Percentiles rank a stretch among this genome's conserved stretches.
Conservation (phyloP, 37 sponge, comb jelly and placozoan genomes). For the Haliclona indistincta region DNA sequence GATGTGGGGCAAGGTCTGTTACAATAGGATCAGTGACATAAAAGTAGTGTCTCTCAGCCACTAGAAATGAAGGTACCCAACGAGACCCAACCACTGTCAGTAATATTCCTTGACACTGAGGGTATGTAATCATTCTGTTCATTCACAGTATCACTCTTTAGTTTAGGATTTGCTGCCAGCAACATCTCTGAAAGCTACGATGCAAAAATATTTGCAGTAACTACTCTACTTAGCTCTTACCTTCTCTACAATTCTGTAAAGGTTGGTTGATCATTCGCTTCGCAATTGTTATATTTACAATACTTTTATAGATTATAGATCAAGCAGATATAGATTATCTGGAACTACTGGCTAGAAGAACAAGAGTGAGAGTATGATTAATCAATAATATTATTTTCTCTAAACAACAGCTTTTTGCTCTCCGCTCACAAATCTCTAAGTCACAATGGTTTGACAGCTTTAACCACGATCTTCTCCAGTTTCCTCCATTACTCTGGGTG, state of each 20-base stretch:
- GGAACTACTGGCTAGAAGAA: conserved; percentile 88
- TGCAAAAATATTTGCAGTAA: conserved; percentile 93
- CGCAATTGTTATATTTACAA: background rate
- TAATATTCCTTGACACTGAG: conserved; percentile 92
- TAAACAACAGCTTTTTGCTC: conserved; percentile 81
- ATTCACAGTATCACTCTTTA: background rate
- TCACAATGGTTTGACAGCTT: conserved; percentile 76
- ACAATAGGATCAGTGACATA: background rate
- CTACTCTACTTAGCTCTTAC: conserved; percentile 90
- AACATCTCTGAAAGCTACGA: conserved; percentile 92
- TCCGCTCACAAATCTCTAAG: conserved; percentile 81
- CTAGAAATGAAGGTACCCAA: conserved; percentile 29
- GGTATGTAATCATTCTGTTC: conserved; percentile 30
- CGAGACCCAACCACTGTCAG: conserved; percentile 70
- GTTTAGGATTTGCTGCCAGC: conserved; percentile 86
- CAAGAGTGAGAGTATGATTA: conserved; percentile 48
- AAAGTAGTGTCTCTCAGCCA: conserved; percentile 47
- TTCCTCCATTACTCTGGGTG: conserved; percentile 92
- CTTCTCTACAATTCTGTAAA: conserved; percentile 95
- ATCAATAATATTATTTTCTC: background rate
- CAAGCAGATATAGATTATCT: conserved; percentile 92
- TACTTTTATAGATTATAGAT: conserved; percentile 77
- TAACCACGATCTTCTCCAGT: conserved; percentile 87
- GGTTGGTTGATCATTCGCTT: conserved; percentile 26
- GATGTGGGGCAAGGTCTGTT: conserved; percentile 93